phyloP scores from a whole-genome alignment of 2,797 vertebrate genomes.

The Craterocephalus amniculus region DNA sequence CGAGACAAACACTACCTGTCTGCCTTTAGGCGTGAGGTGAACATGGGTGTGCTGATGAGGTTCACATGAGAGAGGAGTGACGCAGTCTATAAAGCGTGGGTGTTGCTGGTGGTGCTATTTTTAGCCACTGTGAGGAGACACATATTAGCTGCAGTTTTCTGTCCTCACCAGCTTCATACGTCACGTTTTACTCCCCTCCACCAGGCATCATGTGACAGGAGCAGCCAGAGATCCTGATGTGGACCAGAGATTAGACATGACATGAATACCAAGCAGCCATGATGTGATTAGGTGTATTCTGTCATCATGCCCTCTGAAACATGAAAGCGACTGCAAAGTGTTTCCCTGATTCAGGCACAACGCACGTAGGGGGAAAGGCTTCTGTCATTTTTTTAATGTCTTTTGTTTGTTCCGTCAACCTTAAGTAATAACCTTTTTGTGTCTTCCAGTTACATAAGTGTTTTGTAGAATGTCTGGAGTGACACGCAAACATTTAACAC shows the following conservation, averaged over 20 bases:
- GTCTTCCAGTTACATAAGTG: neutral
- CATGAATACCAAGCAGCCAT: conserved; percentile 54
- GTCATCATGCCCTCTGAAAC: conserved; percentile 21
- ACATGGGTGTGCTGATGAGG: conserved; percentile 34
- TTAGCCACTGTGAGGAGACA: conserved; percentile 61
- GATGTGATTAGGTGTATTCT: conserved; percentile 28
- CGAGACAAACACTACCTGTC: conserved; percentile 23
- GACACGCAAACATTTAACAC: neutral
- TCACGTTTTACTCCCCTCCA: conserved; percentile 60
- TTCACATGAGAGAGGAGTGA: conserved; percentile 60
- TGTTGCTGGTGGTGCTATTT: conserved; percentile 71
- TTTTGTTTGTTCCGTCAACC: neutral
- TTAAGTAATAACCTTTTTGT: neutral
- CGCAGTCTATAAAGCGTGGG: conserved; percentile 66
- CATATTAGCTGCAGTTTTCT: conserved; percentile 59
- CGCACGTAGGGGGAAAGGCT: neutral
- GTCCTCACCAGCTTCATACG: conserved; percentile 50
- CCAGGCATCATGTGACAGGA: conserved; percentile 58
- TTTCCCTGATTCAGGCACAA: conserved; percentile 12
- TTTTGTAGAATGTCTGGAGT: neutral
- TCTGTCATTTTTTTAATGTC: neutral
- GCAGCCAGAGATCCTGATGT: conserved; percentile 42
- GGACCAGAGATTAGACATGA: conserved; percentile 42
- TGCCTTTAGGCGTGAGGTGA: conserved; percentile 24
- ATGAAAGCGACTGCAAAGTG: conserved; percentile 21